Percentiles rank a stretch among this genome's conserved stretches.
phyloP scores from a whole-genome alignment of 2,113 vertebrate genomes.

The Marmota monax region DNA sequence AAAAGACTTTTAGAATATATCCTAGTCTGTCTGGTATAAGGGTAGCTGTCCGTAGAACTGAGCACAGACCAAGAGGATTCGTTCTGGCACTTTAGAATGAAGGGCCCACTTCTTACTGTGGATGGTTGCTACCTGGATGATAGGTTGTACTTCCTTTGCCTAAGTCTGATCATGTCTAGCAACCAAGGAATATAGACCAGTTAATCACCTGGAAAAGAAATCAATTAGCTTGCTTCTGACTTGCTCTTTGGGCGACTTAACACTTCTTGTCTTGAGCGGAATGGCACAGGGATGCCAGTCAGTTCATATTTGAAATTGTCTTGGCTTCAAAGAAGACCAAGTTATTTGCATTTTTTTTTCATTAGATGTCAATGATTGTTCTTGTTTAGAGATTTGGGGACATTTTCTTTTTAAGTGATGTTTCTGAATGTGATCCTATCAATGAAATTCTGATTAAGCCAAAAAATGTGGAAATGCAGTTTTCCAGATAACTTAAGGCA shows the following conservation, averaged over 20 bases:
- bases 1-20: not conserved
- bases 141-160: not conserved
- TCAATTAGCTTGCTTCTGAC: not conserved
- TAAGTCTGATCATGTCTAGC: constrained; percentile 37
- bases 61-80: not conserved
- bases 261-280: not conserved
- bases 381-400: not conserved
- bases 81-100: not conserved
- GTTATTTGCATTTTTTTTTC: not conserved
- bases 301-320: not conserved
- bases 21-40: not conserved
- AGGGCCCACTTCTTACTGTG: not conserved
- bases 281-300: not conserved
- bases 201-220: constrained; percentile 60
- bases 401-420: not conserved
- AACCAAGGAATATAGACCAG: not conserved
- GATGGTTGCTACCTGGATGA: not conserved
- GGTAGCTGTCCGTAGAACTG: not conserved
- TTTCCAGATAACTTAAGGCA: not conserved
- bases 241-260: not conserved
- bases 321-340: not conserved
- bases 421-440: not conserved
- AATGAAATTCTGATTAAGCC: not conserved
- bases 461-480: not conserved
- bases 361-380: not conserved